Percentiles rank a stretch among this genome's conserved stretches.
Evolutionary conservation across 1,140 invertebrate species (phyloP).

Genomic region (Notospermus geniculatus): DNA sequence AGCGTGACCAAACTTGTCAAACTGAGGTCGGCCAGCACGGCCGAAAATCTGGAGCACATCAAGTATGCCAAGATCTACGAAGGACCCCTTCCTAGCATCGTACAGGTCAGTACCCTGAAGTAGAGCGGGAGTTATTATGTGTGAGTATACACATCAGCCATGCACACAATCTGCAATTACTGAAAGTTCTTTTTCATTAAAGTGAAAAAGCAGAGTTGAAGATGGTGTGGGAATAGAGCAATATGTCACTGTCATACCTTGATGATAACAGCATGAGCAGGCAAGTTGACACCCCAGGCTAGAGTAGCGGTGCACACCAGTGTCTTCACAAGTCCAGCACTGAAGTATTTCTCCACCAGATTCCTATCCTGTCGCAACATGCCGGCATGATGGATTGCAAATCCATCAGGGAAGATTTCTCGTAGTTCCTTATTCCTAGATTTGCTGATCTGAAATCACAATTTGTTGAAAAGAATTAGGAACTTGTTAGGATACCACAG

Average conservation of each 20-base stretch:
- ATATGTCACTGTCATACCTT: too few species aligned
- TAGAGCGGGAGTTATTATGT: too few species aligned
- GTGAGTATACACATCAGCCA: too few species aligned
- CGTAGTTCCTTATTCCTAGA: slow-evolving; percentile 55
- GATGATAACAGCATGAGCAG: slow-evolving; percentile 96
- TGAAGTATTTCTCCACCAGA: slow-evolving; percentile 55
- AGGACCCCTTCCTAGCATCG: slow-evolving; percentile 90
- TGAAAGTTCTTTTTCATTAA: too few species aligned
- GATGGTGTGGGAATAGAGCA: too few species aligned
- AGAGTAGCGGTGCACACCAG: slow-evolving; percentile 96
- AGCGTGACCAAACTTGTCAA: slow-evolving; percentile 77
- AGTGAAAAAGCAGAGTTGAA: too few species aligned
- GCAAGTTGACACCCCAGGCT: slow-evolving; percentile 99
- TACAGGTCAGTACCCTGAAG: slow-evolving; percentile 94
- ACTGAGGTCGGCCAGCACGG: slow-evolving; percentile 85
- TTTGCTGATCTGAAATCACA: slow-evolving; percentile 67
- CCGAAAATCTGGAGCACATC: slow-evolving; percentile 99
- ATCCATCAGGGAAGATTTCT: slow-evolving; percentile 77
- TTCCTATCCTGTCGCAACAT: slow-evolving; percentile 82
- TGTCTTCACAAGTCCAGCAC: slow-evolving; percentile 85
- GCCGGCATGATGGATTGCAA: slow-evolving; percentile 96
- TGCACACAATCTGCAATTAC: too few species aligned
- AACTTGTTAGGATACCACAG: too few species aligned
- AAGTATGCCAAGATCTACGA: slow-evolving; percentile 92
- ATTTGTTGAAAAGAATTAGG: too few species aligned